phyloP scores from a whole-genome alignment of 2,113 vertebrate species.

The Tauraco erythrolophus region DNA sequence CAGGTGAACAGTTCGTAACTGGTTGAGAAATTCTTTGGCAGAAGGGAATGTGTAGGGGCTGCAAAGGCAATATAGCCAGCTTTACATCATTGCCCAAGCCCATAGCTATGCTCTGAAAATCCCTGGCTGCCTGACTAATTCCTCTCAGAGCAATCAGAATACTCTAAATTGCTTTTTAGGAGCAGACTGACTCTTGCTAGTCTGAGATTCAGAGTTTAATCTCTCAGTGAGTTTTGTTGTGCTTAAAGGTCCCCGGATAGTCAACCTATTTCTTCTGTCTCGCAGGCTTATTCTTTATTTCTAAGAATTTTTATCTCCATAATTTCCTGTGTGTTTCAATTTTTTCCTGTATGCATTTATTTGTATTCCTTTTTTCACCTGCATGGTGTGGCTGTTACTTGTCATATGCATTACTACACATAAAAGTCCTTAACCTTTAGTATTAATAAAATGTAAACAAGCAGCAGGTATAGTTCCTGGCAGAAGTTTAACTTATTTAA shows the following conservation, averaged over 20 bases:
- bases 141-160: conserved; percentile 30
- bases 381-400: background rate
- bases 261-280: background rate
- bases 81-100: conserved; percentile 32
- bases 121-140: background rate
- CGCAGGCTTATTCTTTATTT: background rate
- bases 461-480: background rate
- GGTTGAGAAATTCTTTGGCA: background rate
- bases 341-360: background rate
- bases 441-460: background rate
- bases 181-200: background rate
- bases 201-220: conserved; percentile 1
- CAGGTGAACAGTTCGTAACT: background rate
- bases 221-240: background rate
- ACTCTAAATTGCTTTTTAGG: conserved; percentile 25
- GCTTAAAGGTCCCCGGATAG: background rate
- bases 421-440: background rate
- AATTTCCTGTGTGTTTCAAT: background rate
- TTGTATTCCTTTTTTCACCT: background rate
- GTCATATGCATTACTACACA: background rate
- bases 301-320: background rate
- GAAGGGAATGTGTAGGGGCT: background rate
- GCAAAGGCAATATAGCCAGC: background rate
- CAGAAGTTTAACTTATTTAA: background rate
- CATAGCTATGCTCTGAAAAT: background rate